Evolutionary conservation across 2,797 vertebrate species (phyloP).

Genomic region (Jordanella pulchra): DNA sequence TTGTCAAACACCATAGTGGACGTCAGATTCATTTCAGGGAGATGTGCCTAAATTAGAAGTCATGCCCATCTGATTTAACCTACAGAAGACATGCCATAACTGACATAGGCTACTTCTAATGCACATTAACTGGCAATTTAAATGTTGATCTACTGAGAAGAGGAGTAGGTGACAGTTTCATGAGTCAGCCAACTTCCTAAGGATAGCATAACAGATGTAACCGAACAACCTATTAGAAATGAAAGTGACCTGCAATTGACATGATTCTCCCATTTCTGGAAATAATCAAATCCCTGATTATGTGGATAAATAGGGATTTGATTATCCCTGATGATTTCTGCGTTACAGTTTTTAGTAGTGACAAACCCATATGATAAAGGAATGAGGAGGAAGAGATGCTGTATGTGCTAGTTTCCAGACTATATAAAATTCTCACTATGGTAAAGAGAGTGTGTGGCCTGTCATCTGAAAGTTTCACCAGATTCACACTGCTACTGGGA

Average conservation of each 20-base stretch:
- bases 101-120: constrained; percentile 33
- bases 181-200: constrained; percentile 25
- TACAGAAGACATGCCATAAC: constrained; percentile 37
- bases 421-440: constrained; percentile 72
- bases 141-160: constrained; percentile 11
- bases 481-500: constrained; percentile 67
- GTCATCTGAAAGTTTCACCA: constrained; percentile 71
- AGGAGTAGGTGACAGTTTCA: constrained; percentile 9
- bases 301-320: too few relatives aligned
- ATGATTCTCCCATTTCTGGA: constrained; percentile 52
- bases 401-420: constrained; percentile 75
- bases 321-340: constrained; percentile 12
- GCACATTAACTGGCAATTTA: constrained; percentile 35
- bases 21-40: constrained; percentile 44
- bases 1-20: constrained; percentile 47
- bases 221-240: constrained; percentile 43
- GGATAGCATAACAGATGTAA: constrained; percentile 20
- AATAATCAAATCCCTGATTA: constrained; percentile 59
- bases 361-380: constrained; percentile 64
- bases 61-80: constrained; percentile 43
- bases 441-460: constrained; percentile 70
- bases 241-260: constrained; percentile 47
- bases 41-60: constrained; percentile 48
- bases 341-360: constrained; percentile 65
- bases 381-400: constrained; percentile 57